Evolutionary conservation across 2,888 invertebrate species (phyloP), one percentile per base, ranked within the genome.

Genomic region (Acheta domesticus): DNA sequence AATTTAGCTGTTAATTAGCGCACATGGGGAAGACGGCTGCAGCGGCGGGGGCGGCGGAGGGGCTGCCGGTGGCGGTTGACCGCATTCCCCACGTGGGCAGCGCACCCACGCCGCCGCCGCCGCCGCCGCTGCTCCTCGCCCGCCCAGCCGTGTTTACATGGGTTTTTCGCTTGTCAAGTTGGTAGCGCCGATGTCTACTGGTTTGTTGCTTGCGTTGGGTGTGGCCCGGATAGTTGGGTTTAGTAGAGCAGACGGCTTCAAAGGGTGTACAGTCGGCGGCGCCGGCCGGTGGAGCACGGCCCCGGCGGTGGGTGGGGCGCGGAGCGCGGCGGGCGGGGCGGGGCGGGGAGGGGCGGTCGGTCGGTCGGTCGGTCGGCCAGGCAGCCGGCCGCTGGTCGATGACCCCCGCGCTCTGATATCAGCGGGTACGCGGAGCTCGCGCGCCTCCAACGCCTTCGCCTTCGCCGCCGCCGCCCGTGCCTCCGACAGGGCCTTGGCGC

Each of bases 191-290:
- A 36, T 3, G 76, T 76, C 62, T 79, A 79, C 79, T 76, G 79
- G 79, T 79, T 79, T 79, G 62, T 62, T 62, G 62, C 62, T 62
- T 62, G 62, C 62, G 62, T 62, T 62, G 62, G 62, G 62, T 62
- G 79, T 79, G 79, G 79, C 79, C 48, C 48, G 21, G 62, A 62
- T 79, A 73, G 76, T 78, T 74, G 36, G 49, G 49, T 79, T 79
- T 79, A 79, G 79, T 79, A 62, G 79, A 79, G 76, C 79, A 79
- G 79, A 79, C 76, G 75, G 50, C 75, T 78, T 75, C 20, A 76
- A 48, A 5, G 77, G 21, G 50, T 19, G n/a, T 50, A 23, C 14
- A 50, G 74, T 73, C 75, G 20, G 19, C 48, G 75, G 75, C 75
- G 50, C 49, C 49, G 62, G n/a, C 14, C 14, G n/a, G 62, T 14